A percentile compares a stretch with the other conserved stretches of the same genome.
These are phyloP conservation scores for Craseonycteris thonglongyai DNA, from an alignment of 2,113 vertebrate species.

Conservation along the genomic window DNA sequence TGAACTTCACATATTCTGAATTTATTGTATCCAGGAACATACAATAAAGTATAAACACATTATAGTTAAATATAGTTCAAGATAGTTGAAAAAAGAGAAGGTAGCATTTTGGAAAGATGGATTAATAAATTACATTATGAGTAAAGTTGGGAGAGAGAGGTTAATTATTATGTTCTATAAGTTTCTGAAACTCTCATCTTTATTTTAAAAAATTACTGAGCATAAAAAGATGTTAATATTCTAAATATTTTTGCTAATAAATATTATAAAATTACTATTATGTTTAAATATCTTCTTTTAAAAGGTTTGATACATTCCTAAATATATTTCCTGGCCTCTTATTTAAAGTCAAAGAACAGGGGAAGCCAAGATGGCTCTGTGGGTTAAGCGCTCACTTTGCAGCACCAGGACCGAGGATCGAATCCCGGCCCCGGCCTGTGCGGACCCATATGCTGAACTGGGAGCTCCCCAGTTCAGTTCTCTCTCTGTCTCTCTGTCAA, in stretches of 20 bases:
- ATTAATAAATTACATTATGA: neutral
- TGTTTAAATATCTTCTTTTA: conserved; percentile 15
- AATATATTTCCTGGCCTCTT: neutral
- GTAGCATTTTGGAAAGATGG: neutral
- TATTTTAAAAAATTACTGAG: neutral
- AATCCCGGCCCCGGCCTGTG: no score
- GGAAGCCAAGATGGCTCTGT: no score
- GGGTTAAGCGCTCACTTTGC: no score
- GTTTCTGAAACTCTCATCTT: neutral
- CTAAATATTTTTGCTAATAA: neutral
- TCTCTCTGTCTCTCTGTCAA: no score
- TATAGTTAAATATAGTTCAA: neutral
- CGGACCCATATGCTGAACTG: no score
- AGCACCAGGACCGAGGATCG: no score
- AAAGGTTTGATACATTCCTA: neutral
- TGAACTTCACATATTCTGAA: conserved; percentile 7
- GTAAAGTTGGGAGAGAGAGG: neutral
- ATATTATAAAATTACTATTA: neutral
- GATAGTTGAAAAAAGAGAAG: neutral
- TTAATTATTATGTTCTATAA: neutral
- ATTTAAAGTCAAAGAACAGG: neutral
- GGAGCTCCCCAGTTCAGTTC: no score
- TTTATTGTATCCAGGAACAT: neutral
- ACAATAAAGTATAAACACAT: neutral
- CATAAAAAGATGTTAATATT: neutral